Conservation (phyloP, 2,113 vertebrate species). For the Myrmecophaga tridactyla region DNA sequence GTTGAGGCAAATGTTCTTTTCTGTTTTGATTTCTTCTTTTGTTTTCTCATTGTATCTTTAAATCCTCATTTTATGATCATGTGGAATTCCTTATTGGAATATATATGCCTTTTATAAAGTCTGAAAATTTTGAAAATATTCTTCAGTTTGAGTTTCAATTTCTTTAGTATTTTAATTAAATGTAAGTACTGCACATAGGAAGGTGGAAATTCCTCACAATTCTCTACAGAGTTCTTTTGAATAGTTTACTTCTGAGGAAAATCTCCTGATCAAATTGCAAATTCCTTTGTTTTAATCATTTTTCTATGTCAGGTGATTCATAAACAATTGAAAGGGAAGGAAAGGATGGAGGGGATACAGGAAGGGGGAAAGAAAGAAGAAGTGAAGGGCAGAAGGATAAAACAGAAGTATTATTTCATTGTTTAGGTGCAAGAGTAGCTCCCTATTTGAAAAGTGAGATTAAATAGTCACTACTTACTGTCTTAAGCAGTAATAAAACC, state of each 20-base stretch:
- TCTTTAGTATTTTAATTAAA: not conserved
- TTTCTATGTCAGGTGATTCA: not conserved
- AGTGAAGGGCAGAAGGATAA: not conserved
- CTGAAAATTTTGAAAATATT: not conserved
- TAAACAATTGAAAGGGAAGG: not conserved
- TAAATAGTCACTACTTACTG: not conserved
- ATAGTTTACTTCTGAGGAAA: not conserved
- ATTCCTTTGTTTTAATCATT: not conserved
- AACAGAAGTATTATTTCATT: not conserved
- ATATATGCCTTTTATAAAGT: not conserved
- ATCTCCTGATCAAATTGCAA: too few species aligned
- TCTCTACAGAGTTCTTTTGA: not conserved
- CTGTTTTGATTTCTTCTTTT: not conserved
- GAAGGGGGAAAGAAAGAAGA: not conserved
- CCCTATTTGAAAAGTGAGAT: not conserved
- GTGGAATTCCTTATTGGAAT: not conserved
- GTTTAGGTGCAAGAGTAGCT: not conserved
- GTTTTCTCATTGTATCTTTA: not conserved
- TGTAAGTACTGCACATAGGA: not conserved
- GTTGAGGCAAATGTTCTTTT: not conserved
- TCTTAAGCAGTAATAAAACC: not conserved
- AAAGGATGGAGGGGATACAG: rapidly evolving
- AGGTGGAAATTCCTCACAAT: not conserved
- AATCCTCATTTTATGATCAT: not conserved
- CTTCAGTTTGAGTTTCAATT: not conserved